phyloP scores from a whole-genome alignment of 1,140 invertebrate species.

The Bactericera cockerelli region DNA sequence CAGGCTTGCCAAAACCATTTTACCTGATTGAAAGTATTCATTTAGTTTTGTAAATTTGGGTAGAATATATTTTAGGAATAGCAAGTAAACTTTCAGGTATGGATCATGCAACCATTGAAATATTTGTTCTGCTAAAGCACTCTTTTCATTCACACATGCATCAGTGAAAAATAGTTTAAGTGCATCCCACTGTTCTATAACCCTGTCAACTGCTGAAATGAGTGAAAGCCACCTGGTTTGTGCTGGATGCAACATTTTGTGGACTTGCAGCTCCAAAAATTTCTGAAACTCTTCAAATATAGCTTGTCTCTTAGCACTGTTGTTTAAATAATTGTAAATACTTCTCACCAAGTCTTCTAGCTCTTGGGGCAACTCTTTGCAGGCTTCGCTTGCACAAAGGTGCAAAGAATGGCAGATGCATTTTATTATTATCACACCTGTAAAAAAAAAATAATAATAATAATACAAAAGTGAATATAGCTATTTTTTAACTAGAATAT shows the following conservation, averaged over 20 bases:
- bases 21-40: constrained; percentile 17
- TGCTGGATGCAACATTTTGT: constrained; percentile 17
- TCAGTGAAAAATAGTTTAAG: constrained; percentile 26
- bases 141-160: constrained; percentile 22
- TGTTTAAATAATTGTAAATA: constrained; percentile 16
- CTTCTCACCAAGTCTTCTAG: constrained; percentile 25
- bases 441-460: too few species aligned
- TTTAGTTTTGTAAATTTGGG: constrained; percentile 14
- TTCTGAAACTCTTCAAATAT: constrained; percentile 27
- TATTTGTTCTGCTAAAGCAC: constrained; percentile 11
- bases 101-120: constrained; percentile 13
- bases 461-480: too few species aligned
- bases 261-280: constrained; percentile 25
- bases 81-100: constrained; percentile 15
- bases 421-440: constrained; percentile 27
- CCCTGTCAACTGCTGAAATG: constrained; percentile 26
- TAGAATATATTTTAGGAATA: constrained; percentile 17
- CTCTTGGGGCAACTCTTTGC: constrained; percentile 24
- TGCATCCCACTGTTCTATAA: constrained; percentile 26
- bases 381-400: constrained; percentile 27
- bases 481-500: too few species aligned
- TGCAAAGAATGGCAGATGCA: constrained; percentile 29
- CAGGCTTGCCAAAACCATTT: constrained; percentile 14
- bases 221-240: constrained; percentile 28
- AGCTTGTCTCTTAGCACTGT: constrained; percentile 17